phyloP scores from a whole-genome alignment of 2,888 invertebrate species.

The Cephus nigrinus region DNA sequence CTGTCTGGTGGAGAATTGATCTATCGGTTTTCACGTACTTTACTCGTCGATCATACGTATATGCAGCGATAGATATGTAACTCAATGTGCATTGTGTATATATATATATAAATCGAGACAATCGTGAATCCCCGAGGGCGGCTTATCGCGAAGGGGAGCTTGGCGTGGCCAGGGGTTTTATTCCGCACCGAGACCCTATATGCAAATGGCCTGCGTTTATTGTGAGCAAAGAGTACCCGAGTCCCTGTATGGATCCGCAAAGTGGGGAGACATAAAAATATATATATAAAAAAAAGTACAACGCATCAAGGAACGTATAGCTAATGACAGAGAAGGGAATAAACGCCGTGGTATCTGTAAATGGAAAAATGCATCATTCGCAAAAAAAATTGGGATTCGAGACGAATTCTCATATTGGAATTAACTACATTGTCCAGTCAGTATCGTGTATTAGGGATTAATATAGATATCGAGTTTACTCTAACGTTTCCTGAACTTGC shows the following conservation, averaged over 20 bases:
- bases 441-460: not conserved
- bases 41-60: conserved; percentile 13
- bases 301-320: not conserved
- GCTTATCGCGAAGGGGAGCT: conserved; percentile 49
- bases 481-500: conserved; percentile 40
- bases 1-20: conserved; percentile 52
- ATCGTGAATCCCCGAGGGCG: conserved; percentile 57
- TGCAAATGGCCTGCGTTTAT: conserved; percentile 62
- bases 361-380: not conserved
- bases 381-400: not conserved
- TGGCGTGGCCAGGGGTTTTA: conserved; percentile 43
- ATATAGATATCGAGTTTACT: not conserved
- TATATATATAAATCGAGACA: conserved; percentile 57
- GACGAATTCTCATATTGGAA: not conserved
- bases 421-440: not conserved
- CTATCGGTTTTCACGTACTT: conserved; percentile 38
- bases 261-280: conserved; percentile 35
- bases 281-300: not conserved
- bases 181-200: conserved; percentile 49
- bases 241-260: conserved; percentile 55
- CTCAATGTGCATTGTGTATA: not conserved
- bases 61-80: not conserved
- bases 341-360: not conserved
- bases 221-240: conserved; percentile 54
- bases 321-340: not conserved